Evolutionary conservation across 53 echinoderm and acorn worm genomes (phyloP), one percentile per base, ranked within the genome.

Genomic region (Glandiceps talaboti): DNA sequence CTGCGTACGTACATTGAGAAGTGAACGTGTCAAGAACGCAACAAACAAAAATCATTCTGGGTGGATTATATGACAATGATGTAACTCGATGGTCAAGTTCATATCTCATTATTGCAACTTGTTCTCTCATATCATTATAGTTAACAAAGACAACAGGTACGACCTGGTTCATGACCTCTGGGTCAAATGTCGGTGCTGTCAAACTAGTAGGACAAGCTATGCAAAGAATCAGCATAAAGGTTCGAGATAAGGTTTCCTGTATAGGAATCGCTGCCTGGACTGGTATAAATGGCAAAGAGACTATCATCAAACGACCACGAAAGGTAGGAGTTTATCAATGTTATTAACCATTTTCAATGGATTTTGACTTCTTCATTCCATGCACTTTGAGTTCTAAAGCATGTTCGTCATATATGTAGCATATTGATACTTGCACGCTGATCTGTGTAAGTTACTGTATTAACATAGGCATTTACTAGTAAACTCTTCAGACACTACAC

Each of bases 191-290:
- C 26, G 94, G 94, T 1, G 92, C 91, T 14, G 84, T 82, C 27
- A 82, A 87, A 73, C 83, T 82, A 28, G 90, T 92, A 0, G 94
- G 94, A 28, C 77, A 75, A 28, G 90, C 92, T 26, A 84, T 45
- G 64, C 6, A 6, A 32, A 82, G 87, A 14, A 79, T 73, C 33
- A 82, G 87, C 14, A 76, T 73, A 27, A 77, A 85, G 20, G 76
- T 30, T 26, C 77, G 78, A 27, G 45, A 45, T 20, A 45, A 45
- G 20, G 64, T 45, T 6, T 45, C 64, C 29, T 92, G 92, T 30
- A 82, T 94, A 0, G 94, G 94, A 1, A 83, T 94, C 1, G 83
- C 94, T 10, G 85, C 91, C 0, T 94, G 92, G 92, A 87, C 88
- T 25, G 91, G 91, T 29, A 84, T 90, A 33, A 89, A 90, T 25